Conservation (phyloP, 2,888 invertebrate genomes). For the Orthosia incerta region DNA sequence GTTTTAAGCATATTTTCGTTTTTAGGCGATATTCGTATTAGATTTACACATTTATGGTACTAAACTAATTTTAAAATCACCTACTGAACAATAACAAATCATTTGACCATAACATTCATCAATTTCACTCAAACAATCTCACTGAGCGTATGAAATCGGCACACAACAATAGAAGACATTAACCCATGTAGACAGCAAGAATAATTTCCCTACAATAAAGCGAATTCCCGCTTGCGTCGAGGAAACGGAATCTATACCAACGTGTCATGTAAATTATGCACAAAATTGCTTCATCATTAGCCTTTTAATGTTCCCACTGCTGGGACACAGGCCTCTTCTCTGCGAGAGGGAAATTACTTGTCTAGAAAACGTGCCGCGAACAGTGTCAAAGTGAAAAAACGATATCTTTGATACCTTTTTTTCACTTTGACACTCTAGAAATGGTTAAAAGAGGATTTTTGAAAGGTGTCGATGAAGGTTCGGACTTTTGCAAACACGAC, state of each 20-base stretch:
- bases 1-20: not conserved
- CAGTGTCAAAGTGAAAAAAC: not conserved
- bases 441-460: not conserved
- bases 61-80: constrained; percentile 17
- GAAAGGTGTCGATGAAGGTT: no score
- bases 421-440: not conserved
- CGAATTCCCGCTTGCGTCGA: not conserved
- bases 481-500: not conserved
- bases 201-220: constrained; percentile 26
- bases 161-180: constrained; percentile 10
- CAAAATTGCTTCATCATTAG: no score
- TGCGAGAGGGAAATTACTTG: no score
- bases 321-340: no score
- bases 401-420: not conserved
- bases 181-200: constrained; percentile 15
- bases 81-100: not conserved
- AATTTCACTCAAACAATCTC: constrained; percentile 9
- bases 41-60: not conserved
- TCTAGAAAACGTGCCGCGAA: not conserved
- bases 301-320: no score
- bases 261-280: constrained; percentile 12
- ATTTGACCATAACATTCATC: not conserved
- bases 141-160: not conserved
- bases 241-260: not conserved
- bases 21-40: not conserved